Evolutionary conservation across 30 jellyfish, hydroid and myxozoan genomes (phyloP), one percentile per base, ranked within the genome.

Genomic region (Rhopilema esculentum): DNA sequence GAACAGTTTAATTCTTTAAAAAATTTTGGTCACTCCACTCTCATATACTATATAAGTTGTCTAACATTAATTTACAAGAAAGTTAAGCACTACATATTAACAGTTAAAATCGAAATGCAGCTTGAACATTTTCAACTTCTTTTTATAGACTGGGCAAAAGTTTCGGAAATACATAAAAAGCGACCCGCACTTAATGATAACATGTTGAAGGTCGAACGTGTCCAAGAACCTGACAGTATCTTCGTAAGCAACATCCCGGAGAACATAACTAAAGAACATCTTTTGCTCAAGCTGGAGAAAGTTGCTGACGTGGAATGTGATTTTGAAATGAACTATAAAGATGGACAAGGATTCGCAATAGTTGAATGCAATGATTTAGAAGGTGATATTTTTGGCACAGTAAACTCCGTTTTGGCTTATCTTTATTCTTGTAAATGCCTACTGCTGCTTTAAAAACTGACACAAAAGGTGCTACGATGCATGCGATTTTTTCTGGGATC

Each of bases 171-270:
- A 12, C 61, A 82, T 49, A 49, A 33, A 27, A 82, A 67, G 50
- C 50, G 65, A 8, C 8, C 52, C 0, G 20, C 26, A 0, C 74
- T 68, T 8, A 77, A 49, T 31, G 78, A 25, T 4, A 23, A 50
- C 32, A 16, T 8, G 51, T 16, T 69, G 0, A 68, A 24, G 21
- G 1, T 82, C 1, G 49, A 0, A 15, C 50, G 68, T 25, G 77
- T 82, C 16, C 77, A 74, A 19, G 84, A 29, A 9, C 69, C 85
- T 33, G 68, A 50, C 9, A 2, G 70, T 16, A 64, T 73, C 16
- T 18, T 82, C 24, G 62, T 69, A 27, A 82, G 85, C 70, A 70
- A 70, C 57, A 82, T 82, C 50, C 82, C 91, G 26, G n/a, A 82
- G 29, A 4, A 27, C 67, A 69, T 67, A 15, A 82, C 77, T n/a